These are phyloP conservation scores for Agonopterix arenella DNA, from an alignment of 2,888 invertebrate genomes.

Conservation along the genomic window DNA sequence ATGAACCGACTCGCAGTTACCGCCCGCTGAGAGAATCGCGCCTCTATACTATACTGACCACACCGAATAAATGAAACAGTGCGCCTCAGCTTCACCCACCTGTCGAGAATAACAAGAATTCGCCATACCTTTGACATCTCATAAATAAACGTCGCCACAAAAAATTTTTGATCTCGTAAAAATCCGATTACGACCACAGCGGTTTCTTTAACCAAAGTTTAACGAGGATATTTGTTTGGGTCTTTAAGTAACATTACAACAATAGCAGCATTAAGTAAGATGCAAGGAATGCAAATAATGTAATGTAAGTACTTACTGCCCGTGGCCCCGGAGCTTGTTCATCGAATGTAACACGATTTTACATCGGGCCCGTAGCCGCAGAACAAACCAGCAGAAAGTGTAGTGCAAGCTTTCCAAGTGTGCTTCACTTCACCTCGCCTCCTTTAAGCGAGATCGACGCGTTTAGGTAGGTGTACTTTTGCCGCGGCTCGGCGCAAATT, in stretches of 20 bases:
- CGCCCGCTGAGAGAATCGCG: slow-evolving; percentile 42
- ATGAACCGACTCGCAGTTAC: slow-evolving; percentile 33
- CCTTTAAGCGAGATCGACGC: slow-evolving; percentile 38
- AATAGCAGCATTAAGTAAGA: background rate
- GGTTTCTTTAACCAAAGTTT: too few relatives aligned
- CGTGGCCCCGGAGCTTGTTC: slow-evolving; percentile 21
- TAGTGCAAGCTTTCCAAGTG: slow-evolving; percentile 17
- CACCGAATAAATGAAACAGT: slow-evolving; percentile 25
- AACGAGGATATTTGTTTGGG: too few relatives aligned
- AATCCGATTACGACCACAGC: too few relatives aligned
- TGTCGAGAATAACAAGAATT: slow-evolving; percentile 23
- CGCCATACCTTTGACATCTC: slow-evolving; percentile 2
- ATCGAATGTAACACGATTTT: slow-evolving; percentile 36
- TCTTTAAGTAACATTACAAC: too few relatives aligned
- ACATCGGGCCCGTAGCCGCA: slow-evolving; percentile 31
- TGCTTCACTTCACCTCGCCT: slow-evolving; percentile 6
- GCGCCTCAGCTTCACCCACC: slow-evolving; percentile 14
- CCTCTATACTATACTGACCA: slow-evolving; percentile 29
- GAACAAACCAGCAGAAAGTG: slow-evolving; percentile 38
- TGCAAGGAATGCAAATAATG: slow-evolving; percentile 4
- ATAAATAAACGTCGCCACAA: slow-evolving; percentile 1
- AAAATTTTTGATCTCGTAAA: background rate
- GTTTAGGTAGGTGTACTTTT: slow-evolving; percentile 30
- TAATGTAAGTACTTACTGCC: slow-evolving; percentile 4
- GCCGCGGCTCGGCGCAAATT: slow-evolving; percentile 57